Percentiles rank a stretch among this genome's conserved stretches.
Conservation (phyloP, 2,113 vertebrate species). For the Platichthys flesus region DNA sequence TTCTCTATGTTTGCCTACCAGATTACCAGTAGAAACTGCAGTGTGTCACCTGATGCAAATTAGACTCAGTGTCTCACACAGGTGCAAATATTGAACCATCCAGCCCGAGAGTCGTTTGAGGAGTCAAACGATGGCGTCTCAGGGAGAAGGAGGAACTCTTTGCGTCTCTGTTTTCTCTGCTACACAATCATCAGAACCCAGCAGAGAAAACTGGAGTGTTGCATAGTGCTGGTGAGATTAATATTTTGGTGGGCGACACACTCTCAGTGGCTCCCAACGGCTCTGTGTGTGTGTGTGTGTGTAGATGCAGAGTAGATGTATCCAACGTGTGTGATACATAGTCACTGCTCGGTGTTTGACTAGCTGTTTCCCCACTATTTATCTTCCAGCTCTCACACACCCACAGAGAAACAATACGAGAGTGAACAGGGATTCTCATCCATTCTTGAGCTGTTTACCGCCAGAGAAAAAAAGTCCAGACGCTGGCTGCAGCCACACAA, state of each 20-base stretch:
- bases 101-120: constrained; percentile 8
- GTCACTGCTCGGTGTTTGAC: constrained; percentile 15
- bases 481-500: constrained; percentile 20
- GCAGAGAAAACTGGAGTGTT: constrained; percentile 1
- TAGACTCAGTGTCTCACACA: constrained; percentile 17
- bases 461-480: constrained; percentile 7
- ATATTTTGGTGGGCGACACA: constrained; percentile 14
- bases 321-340: constrained; percentile 21
- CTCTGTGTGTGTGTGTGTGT: constrained; percentile 34
- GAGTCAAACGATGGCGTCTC: constrained; percentile 34
- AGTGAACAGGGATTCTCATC: constrained; percentile 27
- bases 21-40: constrained; percentile 11
- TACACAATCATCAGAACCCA: constrained; percentile 29
- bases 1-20: not conserved
- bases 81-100: constrained; percentile 29
- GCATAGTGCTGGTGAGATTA: not conserved
- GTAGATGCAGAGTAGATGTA: constrained; percentile 22
- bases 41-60: constrained; percentile 30
- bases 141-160: constrained; percentile 6
- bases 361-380: constrained; percentile 31
- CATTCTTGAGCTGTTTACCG: constrained; percentile 21
- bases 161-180: not conserved
- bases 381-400: constrained; percentile 31
- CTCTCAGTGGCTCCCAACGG: not conserved
- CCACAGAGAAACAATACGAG: constrained; percentile 28